Evolutionary conservation across 2,797 vertebrate species (phyloP).

Genomic region (Aeoliscus strigatus): DNA sequence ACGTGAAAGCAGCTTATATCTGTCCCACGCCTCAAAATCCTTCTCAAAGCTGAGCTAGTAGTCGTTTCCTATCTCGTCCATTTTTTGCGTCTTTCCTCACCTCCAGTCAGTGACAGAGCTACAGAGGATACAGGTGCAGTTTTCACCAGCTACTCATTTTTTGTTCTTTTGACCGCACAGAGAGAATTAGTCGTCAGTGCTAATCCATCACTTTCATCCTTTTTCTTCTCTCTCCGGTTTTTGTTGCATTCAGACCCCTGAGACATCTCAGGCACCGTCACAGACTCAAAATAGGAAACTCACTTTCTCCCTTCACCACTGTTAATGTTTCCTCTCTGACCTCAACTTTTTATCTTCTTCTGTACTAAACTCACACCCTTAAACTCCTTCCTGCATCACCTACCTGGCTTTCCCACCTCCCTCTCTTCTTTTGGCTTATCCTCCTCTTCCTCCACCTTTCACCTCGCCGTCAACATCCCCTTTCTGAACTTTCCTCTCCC

Average conservation of each 20-base stretch:
- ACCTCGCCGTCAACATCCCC: conserved; percentile 47
- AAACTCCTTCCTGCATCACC: conserved; percentile 25
- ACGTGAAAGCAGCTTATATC: no score
- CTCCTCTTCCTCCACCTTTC: conserved; percentile 56
- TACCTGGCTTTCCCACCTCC: conserved; percentile 51
- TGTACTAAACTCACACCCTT: conserved; percentile 18
- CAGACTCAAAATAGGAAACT: not conserved
- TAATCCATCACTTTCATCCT: conserved; percentile 44
- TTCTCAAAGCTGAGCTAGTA: no score
- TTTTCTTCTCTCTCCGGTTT: conserved; percentile 24
- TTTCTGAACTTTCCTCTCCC: conserved; percentile 52
- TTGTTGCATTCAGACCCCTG: conserved; percentile 15
- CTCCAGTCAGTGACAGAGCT: not conserved
- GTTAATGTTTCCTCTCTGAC: conserved; percentile 17
- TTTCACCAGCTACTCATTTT: conserved; percentile 51
- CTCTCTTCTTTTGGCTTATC: conserved; percentile 36
- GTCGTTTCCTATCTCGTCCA: not conserved
- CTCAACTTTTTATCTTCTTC: conserved; percentile 40
- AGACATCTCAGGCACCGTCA: conserved; percentile 2
- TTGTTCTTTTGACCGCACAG: conserved; percentile 32
- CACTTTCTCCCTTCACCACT: conserved; percentile 1
- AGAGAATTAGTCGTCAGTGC: conserved; percentile 24
- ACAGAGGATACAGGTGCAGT: conserved; percentile 42
- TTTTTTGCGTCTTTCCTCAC: not conserved
- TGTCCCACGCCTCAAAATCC: no score